A percentile compares a stretch with the other conserved stretches of the same genome.
Evolutionary conservation across 2,888 invertebrate species (phyloP).

Genomic region (Andrena hattorfiana): DNA sequence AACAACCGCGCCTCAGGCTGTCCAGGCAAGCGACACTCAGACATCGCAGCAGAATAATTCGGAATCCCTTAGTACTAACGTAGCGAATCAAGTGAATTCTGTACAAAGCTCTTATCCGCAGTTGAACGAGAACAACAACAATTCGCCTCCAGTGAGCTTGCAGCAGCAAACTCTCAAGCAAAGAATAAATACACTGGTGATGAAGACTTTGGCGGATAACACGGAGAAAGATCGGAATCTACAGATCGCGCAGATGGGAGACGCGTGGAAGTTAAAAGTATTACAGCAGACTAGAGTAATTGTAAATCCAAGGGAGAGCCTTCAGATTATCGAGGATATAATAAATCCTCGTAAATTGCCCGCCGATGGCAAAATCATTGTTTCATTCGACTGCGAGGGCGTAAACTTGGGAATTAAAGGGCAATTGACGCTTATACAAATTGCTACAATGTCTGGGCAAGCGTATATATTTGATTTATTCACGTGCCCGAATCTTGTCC

Average conservation of each 20-base stretch:
- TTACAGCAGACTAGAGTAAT: slow-evolving; percentile 93
- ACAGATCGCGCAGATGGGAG: slow-evolving; percentile 86
- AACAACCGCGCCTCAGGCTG: slow-evolving; percentile 25
- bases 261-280: slow-evolving; percentile 93
- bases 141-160: slow-evolving; percentile 79
- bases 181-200: slow-evolving; percentile 94
- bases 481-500: slow-evolving; percentile 92
- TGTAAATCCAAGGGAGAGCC: slow-evolving; percentile 92
- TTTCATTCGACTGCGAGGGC: slow-evolving; percentile 97
- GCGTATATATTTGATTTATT: slow-evolving; percentile 95
- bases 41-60: slow-evolving; percentile 21
- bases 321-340: slow-evolving; percentile 91
- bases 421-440: slow-evolving; percentile 93
- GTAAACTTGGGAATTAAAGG: slow-evolving; percentile 96
- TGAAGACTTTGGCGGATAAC: slow-evolving; percentile 96
- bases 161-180: slow-evolving; percentile 92
- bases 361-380: slow-evolving; percentile 85
- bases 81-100: slow-evolving; percentile 63
- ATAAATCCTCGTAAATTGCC: slow-evolving; percentile 85
- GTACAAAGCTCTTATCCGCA: slow-evolving; percentile 68
- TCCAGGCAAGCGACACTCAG: slow-evolving; percentile 53
- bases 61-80: slow-evolving; percentile 37
- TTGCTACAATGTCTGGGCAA: slow-evolving; percentile 93
- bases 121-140: slow-evolving; percentile 76
- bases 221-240: slow-evolving; percentile 87